Evolutionary conservation across 2,797 vertebrate species (phyloP), one percentile per base, ranked within the genome.

Genomic region (Chiroxiphia lanceolata): DNA sequence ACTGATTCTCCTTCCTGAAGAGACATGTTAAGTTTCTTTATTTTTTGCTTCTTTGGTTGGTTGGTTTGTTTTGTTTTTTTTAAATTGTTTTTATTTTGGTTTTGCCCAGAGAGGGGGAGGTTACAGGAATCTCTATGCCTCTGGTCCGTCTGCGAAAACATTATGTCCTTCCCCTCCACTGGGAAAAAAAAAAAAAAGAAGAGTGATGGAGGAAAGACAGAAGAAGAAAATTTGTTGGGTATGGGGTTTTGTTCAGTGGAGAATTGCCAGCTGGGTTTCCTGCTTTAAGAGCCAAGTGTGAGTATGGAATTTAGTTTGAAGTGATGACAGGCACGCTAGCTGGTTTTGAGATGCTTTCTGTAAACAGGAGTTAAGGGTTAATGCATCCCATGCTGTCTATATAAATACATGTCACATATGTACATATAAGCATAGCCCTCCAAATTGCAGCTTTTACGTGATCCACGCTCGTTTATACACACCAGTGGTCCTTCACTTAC

Each of bases 251-350:
- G 50, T 70, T 88, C 88, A 72, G 77, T 91, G 95, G 64, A 63
- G 61, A 96, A 97, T 75, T 96, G 93, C 91, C 94, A 96, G 85
- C 70, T 93, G 84, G 91, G 87, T 94, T 96, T 95, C 86, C 78
- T 95, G 94, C 89, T 94, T 90, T 75, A 83, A 94, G 89, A 96
- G 94, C 93, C 84, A 84, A 94, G 90, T 93, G 92, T 78, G 78
- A 88, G 92, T 90, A 84, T 36, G 69, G 93, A 95, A 80, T 97
- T 97, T 97, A 97, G 95, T 98, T 97, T 40, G 69, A 96, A 96
- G 94, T 95, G 94, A 92, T 94, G 96, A 96, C 94, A 92, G 91
- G 82, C 97, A 79, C 96, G 90, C 93, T 95, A 90, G 90, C 94
- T 97, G 83, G 4, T 96, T 93, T 94, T 53, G 80, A 96, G 94